Base-by-base conservation (phyloP, 2,797 vertebrate species). In the Podarcis lilfordi region DNA sequence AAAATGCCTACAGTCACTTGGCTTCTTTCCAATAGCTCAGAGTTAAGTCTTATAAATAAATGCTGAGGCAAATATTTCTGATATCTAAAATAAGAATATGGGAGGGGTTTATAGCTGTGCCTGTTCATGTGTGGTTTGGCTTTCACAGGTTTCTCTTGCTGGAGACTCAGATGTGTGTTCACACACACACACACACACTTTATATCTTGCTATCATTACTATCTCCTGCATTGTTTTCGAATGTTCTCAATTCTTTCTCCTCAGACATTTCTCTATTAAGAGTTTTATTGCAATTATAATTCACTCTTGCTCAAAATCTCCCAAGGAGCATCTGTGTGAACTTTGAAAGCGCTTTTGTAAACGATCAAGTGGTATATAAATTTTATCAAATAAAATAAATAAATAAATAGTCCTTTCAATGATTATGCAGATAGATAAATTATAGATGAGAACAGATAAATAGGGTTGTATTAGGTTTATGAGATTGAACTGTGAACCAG, bases 201-300 rank as follows among this genome's bases (percentile, higher is more conserved):
- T 78, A 35, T 68, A 32, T 50, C 64, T 79, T 79, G 85, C 76
- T 11, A 25, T 66, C 64, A 82, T 68, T 29, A 82, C 29, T 40
- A 25, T 82, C 37, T 21, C 5, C 10, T 21, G 2, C 37, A 40
- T 50, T 69, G 40, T 81, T 89, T 92, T 90, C 72, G 72, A 77
- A 88, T 85, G 71, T 76, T 80, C 35, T 92, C 66, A 78, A 71
- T 76, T 93, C 32, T 55, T 66, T 87, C 80, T 85, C 80, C 82
- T 59, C n/a, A 8, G 32, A 23, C 19, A 86, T 61, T 82, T 81
- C 43, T 91, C 72, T 80, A 76, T 84, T 89, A 84, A 89, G 45
- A 90, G 86, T 86, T 92, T 89, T 94, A 89, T 87, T 80, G 50
- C 45, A 78, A 85, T 90, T 94, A 89, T 95, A 89, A 89, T 88